Evolutionary conservation across 1,140 invertebrate species (phyloP).

Genomic region (Ceratoteleas bidentatus): DNA sequence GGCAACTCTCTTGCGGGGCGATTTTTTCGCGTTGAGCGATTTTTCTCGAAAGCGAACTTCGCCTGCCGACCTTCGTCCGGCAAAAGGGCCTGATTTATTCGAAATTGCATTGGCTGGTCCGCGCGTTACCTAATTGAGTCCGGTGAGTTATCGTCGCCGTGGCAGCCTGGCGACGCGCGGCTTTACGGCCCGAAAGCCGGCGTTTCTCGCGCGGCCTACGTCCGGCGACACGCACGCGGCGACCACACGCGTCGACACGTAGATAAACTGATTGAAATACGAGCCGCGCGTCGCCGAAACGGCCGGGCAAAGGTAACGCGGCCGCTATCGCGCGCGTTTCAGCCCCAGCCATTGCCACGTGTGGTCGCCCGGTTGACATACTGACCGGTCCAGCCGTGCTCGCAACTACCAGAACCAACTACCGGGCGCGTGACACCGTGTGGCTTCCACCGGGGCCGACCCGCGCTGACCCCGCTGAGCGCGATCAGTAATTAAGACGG

Average conservation of each 20-base stretch:
- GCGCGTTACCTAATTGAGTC: constrained; percentile 78
- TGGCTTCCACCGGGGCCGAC: no score
- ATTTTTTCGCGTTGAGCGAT: background rate
- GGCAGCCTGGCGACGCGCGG: constrained; percentile 57
- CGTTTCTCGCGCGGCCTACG: constrained; percentile 40
- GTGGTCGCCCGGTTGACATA: constrained; percentile 65
- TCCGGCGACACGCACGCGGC: constrained; percentile 61
- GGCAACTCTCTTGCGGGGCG: no score
- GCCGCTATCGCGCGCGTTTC: constrained; percentile 38
- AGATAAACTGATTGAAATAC: constrained; percentile 82
- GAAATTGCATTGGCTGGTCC: constrained; percentile 75
- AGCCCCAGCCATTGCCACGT: constrained; percentile 52
- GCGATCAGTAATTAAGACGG: no score
- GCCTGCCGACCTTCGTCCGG: constrained; percentile 38
- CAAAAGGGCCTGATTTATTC: constrained; percentile 77
- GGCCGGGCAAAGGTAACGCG: constrained; percentile 44
- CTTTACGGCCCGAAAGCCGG: constrained; percentile 71
- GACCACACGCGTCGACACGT: constrained; percentile 81
- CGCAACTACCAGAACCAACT: constrained; percentile 58
- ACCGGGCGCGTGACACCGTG: constrained; percentile 50
- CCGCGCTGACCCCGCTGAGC: no score
- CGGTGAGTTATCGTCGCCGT: constrained; percentile 77
- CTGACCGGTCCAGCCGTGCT: constrained; percentile 50
- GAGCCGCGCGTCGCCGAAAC: constrained; percentile 72
- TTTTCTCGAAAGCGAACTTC: constrained; percentile 56